Base-by-base conservation (phyloP, 2,113 vertebrate genomes). In the Macroglossus sobrinus region DNA sequence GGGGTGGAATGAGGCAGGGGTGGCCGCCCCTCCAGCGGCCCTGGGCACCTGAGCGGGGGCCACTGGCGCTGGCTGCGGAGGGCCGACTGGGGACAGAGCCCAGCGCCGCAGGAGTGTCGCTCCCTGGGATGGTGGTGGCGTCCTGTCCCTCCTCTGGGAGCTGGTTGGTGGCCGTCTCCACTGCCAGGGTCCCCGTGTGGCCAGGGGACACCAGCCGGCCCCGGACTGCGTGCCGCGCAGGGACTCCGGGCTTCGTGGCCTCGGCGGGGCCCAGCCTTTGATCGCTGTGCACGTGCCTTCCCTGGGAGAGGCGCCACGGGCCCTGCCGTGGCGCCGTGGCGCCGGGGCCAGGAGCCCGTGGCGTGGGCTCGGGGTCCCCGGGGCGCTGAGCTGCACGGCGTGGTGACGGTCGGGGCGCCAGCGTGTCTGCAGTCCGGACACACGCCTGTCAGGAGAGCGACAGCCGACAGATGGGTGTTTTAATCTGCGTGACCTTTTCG, bases 371-470 rank as follows among this genome's bases (percentile, higher is more conserved):
- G 6, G 53, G 13, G 12, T 26, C 26, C 30, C 26, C 4, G 3
- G 28, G 16, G 0, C 66, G 7, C 63, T 28, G 14, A 28, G 4
- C 4, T 11, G 22, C 7, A 22, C 0, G 7, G 11, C n/a, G 2
- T 35, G 12, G 13, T 55, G 33, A 0, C 9, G 50, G 28, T 43
- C n/a, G 28, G 7, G 16, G 14, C 28, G 13, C 15, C 2, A 12
- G 2, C 3, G 0, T 7, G 10, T 19, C 3, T 63, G 24, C 24
- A 0, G 30, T 2, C 69, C 28, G 6, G 19, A 26, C 26, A 50
- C n/a, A 13, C n/a, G 9, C 9, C 4, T 26, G n/a, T 3, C 11
- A 26, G 2, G 50, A 18, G 21, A 38, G 33, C 4, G 61, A 40
- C 38, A 64, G 1, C 47, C n/a, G 69, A 64, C 72, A 66, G 40